Evolutionary conservation across 2,113 vertebrate genomes (phyloP).

Genomic region (Ptilonorhynchus violaceus): DNA sequence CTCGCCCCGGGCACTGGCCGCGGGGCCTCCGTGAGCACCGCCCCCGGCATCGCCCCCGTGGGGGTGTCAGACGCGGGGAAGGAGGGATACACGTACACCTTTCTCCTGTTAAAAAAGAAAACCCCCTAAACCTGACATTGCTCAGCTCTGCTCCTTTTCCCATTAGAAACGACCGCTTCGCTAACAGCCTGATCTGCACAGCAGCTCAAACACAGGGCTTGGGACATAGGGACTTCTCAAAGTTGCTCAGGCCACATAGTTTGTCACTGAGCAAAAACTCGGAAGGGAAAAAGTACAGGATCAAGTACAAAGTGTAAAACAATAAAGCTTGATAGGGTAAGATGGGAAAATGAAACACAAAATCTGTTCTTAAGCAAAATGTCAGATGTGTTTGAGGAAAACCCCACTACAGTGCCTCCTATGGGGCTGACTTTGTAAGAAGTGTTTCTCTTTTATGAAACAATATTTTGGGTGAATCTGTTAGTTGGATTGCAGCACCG

Average conservation of each 20-base stretch:
- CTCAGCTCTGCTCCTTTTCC: background rate
- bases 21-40: background rate
- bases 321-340: background rate
- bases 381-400: background rate
- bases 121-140: rapidly evolving
- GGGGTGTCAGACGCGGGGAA: background rate
- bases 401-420: too few species aligned
- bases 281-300: too few species aligned
- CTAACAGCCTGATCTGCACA: rapidly evolving
- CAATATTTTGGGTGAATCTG: background rate
- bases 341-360: background rate
- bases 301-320: background rate
- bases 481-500: background rate
- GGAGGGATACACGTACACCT: rapidly evolving
- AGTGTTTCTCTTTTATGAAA: background rate
- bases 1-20: background rate
- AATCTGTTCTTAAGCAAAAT: background rate
- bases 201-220: rapidly evolving
- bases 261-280: background rate
- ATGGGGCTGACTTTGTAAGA: rapidly evolving
- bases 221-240: rapidly evolving
- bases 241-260: rapidly evolving
- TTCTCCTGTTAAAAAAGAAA: rapidly evolving
- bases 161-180: rapidly evolving
- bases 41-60: background rate